Percentiles rank a stretch among this genome's conserved stretches.
Evolutionary conservation across 2,888 invertebrate species (phyloP).

Genomic region (Polydrusus pterygomalis): DNA sequence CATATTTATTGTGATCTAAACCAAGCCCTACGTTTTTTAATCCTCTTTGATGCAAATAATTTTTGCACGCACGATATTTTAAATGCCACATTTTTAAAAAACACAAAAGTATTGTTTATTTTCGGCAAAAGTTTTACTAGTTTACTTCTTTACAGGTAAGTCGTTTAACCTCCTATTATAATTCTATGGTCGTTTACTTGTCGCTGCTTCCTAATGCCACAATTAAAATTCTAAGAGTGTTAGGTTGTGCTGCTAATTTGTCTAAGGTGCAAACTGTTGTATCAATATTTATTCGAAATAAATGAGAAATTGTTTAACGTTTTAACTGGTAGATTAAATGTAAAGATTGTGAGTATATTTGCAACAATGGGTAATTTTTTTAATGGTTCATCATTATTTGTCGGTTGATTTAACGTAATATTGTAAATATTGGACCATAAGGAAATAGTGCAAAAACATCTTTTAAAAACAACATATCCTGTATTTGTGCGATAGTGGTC

Average conservation of each 20-base stretch:
- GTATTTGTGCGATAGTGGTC: background rate
- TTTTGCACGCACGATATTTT: too few relatives aligned
- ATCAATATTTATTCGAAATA: conserved; percentile 25
- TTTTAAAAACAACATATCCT: conserved; percentile 6
- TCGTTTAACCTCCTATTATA: background rate
- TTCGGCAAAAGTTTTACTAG: too few relatives aligned
- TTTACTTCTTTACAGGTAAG: too few relatives aligned
- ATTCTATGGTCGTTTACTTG: background rate
- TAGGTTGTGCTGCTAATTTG: background rate
- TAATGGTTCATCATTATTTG: background rate
- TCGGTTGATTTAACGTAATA: background rate
- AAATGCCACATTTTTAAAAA: too few relatives aligned
- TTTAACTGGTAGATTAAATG: background rate
- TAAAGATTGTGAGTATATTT: background rate
- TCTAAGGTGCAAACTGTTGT: conserved; percentile 10
- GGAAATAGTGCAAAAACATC: background rate
- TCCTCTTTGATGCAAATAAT: too few relatives aligned
- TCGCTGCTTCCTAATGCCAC: background rate
- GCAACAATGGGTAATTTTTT: background rate
- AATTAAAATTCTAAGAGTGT: conserved; percentile 15
- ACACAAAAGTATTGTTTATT: too few relatives aligned
- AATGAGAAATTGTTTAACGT: conserved; percentile 20
- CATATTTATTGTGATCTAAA: too few relatives aligned
- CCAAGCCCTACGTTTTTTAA: too few relatives aligned
- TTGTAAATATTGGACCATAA: background rate